Base-by-base conservation (phyloP, 2,888 invertebrate species). In the Microctonus aethiopoides region DNA sequence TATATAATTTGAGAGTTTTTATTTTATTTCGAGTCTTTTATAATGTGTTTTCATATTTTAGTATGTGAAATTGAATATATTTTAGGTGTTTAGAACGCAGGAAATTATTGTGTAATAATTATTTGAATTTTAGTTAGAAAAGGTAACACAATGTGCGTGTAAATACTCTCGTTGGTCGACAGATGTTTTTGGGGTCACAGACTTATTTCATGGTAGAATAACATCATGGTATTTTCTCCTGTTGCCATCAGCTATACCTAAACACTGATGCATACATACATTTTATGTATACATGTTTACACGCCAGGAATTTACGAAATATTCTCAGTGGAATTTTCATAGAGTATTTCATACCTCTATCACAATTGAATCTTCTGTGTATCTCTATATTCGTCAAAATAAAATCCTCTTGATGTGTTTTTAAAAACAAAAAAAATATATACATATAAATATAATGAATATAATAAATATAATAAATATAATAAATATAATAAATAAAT, bases 131-230 rank as follows among this genome's bases (percentile, higher is more conserved):
- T 16, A 16, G 16, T 20, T 16, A 5, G 29, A 29, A n/a, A 46
- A 46, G n/a, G 39, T 39, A 16, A 46, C 46, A 39, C 39, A 39
- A n/a, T 39, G 16, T 78, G 79, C 79, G 79, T 82, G 81, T 81
- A 82, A 82, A 82, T 82, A 81, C 80, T 81, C 82, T 29, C 67
- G 46, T 64, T 36, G n/a, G 39, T 72, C 67, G 72, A 69, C 71
- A 75, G 76, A 75, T 66, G 75, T 75, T 76, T 76, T 70, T 70
- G 75, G 77, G 64, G 77, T 78, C 80, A 78, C 80, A 77, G 79
- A 80, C 80, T 81, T 81, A 82, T 82, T 82, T 82, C 82, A 82
- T 82, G 82, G 67, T 77, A 77, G 78, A 81, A 76, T 78, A 82
- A 81, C 77, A 75, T 72, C 76, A 67, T 74, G 76, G 76, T 80